Base-by-base conservation (phyloP, 92 coral and sea anemone species). In the Metridium senile region DNA sequence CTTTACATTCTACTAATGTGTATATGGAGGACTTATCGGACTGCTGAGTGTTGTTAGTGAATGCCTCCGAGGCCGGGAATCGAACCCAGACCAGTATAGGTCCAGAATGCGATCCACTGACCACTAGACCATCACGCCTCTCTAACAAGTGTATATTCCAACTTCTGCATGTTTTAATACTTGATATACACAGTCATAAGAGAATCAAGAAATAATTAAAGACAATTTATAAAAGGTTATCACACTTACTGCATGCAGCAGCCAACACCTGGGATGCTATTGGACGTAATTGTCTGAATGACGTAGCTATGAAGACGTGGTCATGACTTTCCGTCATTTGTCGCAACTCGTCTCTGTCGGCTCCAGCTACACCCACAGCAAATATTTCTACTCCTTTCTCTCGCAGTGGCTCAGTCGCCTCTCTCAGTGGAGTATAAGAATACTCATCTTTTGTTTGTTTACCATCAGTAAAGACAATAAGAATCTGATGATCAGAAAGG, bases 391-490 rank as follows among this genome's bases (percentile, higher is more conserved):
- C 70, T 22, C 32, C 56, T 59, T 74, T 74, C 7, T 74, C 79
- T 58, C 56, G 56, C 27, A 74, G 43, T 31, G 79, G 70, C 20
- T 34, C 69, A 2, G 79, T 4, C 2, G 79, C 79, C 16, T 29
- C 32, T 0, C 25, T 7, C 13, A 74, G 56, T 2, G 51, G 52
- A 1, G 68, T 74, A 54, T 45, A 74, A 2, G 79, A 69, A 28
- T n/a, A 54, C n/a, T 59, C 32, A 22, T 74, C 70, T 26, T 58
- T 74, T 2, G 79, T 77, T 58, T 78, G 84, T 9, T 62, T 64
- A 19, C 88, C 88, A 57, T 84, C 88, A 0, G 88, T 78, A 66
- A 84, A 71, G 21, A 84, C 33, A 1, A 84, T 71, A 4, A 71
- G 19, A 34, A 78, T 34, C 88, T 63, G 45, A 22, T 10, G 29